Conservation (phyloP, 23 tunicate genomes). For the Clavelina lepadiformis region DNA sequence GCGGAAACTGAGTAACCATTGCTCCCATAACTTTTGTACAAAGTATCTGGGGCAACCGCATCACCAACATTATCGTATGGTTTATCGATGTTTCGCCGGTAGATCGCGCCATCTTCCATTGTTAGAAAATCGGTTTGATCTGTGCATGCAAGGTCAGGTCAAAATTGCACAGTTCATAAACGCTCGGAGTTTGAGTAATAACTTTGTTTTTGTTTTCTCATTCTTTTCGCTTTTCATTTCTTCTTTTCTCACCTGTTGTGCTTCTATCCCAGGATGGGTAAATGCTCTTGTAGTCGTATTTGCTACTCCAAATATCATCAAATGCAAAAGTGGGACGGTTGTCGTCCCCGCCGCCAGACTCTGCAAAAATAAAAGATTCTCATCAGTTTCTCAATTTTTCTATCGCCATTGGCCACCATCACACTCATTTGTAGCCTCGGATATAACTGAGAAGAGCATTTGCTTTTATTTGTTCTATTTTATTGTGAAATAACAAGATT, state of each 20-base stretch:
- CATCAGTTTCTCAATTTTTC: no score
- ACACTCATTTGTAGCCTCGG: no score
- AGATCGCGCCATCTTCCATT: constrained; percentile 9
- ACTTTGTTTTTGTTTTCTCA: not conserved
- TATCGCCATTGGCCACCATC: no score
- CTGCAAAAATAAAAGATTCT: no score
- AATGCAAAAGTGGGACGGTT: constrained; percentile 37
- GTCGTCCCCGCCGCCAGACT: no score
- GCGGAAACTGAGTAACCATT: constrained; percentile 50
- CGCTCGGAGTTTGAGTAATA: not conserved
- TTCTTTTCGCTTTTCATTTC: not conserved
- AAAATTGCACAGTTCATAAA: not conserved
- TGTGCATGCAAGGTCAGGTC: not conserved
- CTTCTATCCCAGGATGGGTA: constrained; percentile 79
- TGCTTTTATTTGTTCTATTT: no score
- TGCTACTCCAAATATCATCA: constrained; percentile 44
- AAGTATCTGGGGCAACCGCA: constrained; percentile 7
- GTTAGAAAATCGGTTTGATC: constrained; percentile 36
- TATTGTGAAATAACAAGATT: no score
- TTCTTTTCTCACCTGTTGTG: constrained; percentile 14
- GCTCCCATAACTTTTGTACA: constrained; percentile 5
- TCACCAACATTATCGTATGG: constrained; percentile 15
- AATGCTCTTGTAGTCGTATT: constrained; percentile 50
- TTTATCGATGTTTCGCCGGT: constrained; percentile 7
- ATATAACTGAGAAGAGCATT: no score